Percentiles rank a stretch among this genome's conserved stretches.
Conservation (phyloP, 1,140 invertebrate genomes). For the Rhyzopertha dominica region DNA sequence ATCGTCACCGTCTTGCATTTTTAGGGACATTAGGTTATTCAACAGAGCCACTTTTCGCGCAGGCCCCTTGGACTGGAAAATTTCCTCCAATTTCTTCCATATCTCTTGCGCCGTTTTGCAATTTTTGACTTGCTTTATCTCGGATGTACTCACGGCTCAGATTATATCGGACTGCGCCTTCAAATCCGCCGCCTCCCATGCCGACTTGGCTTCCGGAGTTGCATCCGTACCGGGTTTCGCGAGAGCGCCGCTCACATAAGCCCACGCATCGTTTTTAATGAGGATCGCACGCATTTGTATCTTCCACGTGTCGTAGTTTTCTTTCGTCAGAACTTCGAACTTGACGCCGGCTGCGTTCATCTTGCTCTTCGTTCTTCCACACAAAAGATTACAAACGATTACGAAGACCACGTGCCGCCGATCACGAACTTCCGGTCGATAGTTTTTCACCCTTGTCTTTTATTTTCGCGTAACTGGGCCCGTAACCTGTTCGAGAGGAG, state of each 20-base stretch:
- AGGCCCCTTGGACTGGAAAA: slow-evolving; percentile 15
- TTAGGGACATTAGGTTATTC: slow-evolving; percentile 11
- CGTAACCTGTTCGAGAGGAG: too few species aligned
- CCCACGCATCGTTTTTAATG: slow-evolving; percentile 25
- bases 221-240: slow-evolving; percentile 2
- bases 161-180: slow-evolving; percentile 19
- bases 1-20: slow-evolving; percentile 29
- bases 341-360: neutral
- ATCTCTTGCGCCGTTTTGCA: slow-evolving; percentile 16
- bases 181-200: slow-evolving; percentile 8
- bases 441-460: too few species aligned
- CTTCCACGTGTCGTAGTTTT: slow-evolving; percentile 28
- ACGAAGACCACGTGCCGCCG: too few species aligned
- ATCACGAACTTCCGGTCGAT: too few species aligned
- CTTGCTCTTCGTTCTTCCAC: too few species aligned
- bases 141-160: slow-evolving; percentile 11
- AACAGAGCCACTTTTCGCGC: slow-evolving; percentile 16
- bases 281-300: slow-evolving; percentile 28
- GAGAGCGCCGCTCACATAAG: slow-evolving; percentile 18
- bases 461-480: too few species aligned
- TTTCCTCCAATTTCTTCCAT: slow-evolving; percentile 19
- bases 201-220: neutral
- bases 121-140: slow-evolving; percentile 19
- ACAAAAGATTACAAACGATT: too few species aligned
- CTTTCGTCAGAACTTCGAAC: slow-evolving; percentile 16